A percentile compares a stretch with the other conserved stretches of the same genome.
These are phyloP conservation scores for Abrostola tripartita DNA, from an alignment of 2,888 invertebrate genomes.

Conservation along the genomic window DNA sequence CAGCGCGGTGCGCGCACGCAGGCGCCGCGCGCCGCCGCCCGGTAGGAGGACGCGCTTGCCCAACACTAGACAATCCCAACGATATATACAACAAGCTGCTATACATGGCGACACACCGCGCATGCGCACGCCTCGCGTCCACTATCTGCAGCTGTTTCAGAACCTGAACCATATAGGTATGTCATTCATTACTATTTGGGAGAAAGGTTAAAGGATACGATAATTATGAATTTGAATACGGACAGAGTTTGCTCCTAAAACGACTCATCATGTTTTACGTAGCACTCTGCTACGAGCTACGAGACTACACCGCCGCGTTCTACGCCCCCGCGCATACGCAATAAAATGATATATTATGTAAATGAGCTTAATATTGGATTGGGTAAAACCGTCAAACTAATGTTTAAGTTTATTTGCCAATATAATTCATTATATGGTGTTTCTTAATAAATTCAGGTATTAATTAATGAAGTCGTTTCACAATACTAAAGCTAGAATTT, in stretches of 20 bases:
- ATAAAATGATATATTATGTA: conserved; percentile 22
- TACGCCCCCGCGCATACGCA: conserved; percentile 18
- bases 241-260: no score
- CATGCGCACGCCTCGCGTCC: background rate
- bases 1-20: background rate
- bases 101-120: conserved; percentile 6
- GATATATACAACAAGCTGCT: conserved; percentile 15
- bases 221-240: no score
- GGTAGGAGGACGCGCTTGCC: conserved; percentile 10
- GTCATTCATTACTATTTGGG: conserved; percentile 7
- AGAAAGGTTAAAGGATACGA: no score
- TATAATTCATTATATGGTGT: conserved; percentile 21
- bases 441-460: conserved; percentile 24
- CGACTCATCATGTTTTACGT: background rate
- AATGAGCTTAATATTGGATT: conserved; percentile 24
- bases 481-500: conserved; percentile 8
- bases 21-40: background rate
- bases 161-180: conserved; percentile 14
- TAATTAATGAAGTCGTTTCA: conserved; percentile 22
- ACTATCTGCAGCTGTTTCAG: background rate
- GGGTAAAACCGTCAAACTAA: conserved; percentile 12
- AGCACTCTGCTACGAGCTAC: conserved; percentile 14
- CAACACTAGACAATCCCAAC: conserved; percentile 16
- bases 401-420: conserved; percentile 32
- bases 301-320: conserved; percentile 7